Evolutionary conservation across 2,888 invertebrate genomes (phyloP).

Genomic region (Mythimna ferrago): DNA sequence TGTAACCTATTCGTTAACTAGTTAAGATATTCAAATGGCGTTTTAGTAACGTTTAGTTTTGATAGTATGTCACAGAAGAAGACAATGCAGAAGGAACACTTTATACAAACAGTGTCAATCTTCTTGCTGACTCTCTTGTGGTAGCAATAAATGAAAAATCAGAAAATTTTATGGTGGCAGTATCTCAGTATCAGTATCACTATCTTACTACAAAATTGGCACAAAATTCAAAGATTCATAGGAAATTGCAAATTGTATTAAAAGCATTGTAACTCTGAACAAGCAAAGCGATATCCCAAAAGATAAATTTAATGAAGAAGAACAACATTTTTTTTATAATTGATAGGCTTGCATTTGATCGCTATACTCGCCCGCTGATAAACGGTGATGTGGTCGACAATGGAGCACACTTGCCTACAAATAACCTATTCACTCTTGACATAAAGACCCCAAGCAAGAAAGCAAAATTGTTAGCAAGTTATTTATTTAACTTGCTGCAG

Average conservation of each 20-base stretch:
- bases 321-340: too few relatives aligned
- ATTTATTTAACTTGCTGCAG: too few relatives aligned
- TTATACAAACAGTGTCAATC: background rate
- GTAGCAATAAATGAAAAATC: background rate
- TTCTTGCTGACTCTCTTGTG: background rate
- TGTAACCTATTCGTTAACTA: slow-evolving; percentile 40
- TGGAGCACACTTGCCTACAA: too few relatives aligned
- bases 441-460: too few relatives aligned
- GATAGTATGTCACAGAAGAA: slow-evolving; percentile 32
- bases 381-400: too few relatives aligned
- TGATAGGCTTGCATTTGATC: too few relatives aligned
- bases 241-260: too few relatives aligned
- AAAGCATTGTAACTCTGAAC: background rate
- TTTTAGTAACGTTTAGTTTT: slow-evolving; percentile 62
- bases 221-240: background rate
- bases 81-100: slow-evolving; percentile 22
- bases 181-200: too few relatives aligned
- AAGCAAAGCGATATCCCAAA: background rate
- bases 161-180: background rate
- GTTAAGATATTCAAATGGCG: slow-evolving; percentile 63
- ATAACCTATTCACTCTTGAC: too few relatives aligned
- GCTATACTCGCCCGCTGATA: too few relatives aligned
- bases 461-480: too few relatives aligned
- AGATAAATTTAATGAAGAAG: background rate
- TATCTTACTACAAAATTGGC: too few relatives aligned